Base-by-base conservation (phyloP, 2,113 vertebrate species). In the Beaufortia kweichowensis region DNA sequence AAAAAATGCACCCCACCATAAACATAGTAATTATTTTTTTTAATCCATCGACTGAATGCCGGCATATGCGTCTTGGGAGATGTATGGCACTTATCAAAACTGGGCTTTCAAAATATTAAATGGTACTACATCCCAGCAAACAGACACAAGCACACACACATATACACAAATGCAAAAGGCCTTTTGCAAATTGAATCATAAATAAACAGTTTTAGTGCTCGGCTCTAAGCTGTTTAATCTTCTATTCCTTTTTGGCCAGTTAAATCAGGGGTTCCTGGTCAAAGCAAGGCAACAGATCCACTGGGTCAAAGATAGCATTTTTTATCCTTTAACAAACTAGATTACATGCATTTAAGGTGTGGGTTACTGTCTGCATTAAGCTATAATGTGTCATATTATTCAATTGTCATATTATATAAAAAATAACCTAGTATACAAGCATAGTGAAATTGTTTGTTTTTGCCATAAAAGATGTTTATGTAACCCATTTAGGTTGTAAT, bases 311-410 rank as follows among this genome's bases (percentile, higher is more conserved):
- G 24, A 29, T 79, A 74, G 73, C 75, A 73, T 61, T 23, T 15
- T 2, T 35, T 53, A 63, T 55, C 65, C 35, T 67, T 61, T 41
- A 31, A 31, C 48, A 55, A 72, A 77, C 50, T 31, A 79, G n/a
- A 64, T 70, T 43, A 76, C 14, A 23, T 15, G 76, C 61, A 60
- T 79, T 66, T 71, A 66, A 41, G 66, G 28, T 53, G 61, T 33
- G 41, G 72, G 60, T 70, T 41, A 14, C 24, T 41, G 62, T 39
- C 10, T n/a, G 35, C n/a, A 63, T 39, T 63, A 33, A n/a, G n/a
- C n/a, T n/a, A n/a, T n/a, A n/a, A n/a, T n/a, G n/a, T n/a, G n/a
- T n/a, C n/a, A n/a, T n/a, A n/a, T n/a, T n/a, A n/a, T n/a, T n/a
- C n/a, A n/a, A n/a, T n/a, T n/a, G n/a, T n/a, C n/a, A n/a, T n/a